phyloP scores from a whole-genome alignment of 2,888 invertebrate species.

The Copidosoma aretas region DNA sequence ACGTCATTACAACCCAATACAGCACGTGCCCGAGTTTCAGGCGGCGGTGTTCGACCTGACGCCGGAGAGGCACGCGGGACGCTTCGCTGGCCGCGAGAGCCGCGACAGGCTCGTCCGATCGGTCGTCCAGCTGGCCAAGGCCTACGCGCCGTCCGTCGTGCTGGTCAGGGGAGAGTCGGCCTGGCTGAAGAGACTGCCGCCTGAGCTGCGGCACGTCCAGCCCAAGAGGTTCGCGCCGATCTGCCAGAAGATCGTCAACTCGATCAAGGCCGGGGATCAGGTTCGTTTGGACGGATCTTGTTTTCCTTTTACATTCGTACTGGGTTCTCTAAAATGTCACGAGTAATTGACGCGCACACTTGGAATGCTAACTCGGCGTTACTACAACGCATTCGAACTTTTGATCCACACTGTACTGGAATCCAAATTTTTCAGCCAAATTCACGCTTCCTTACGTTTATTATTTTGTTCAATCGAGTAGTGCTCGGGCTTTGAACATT shows the following conservation, averaged over 20 bases:
- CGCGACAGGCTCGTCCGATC: slow-evolving; percentile 72
- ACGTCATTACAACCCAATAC: background rate
- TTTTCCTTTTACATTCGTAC: background rate
- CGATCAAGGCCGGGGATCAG: slow-evolving; percentile 69
- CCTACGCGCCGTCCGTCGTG: slow-evolving; percentile 78
- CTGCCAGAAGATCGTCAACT: slow-evolving; percentile 75
- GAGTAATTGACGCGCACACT: no score
- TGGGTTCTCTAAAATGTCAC: no score
- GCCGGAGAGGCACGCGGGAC: slow-evolving; percentile 71
- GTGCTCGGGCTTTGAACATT: no score
- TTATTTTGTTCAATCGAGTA: no score
- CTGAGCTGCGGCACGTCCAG: slow-evolving; percentile 69
- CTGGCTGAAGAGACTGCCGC: slow-evolving; percentile 73
- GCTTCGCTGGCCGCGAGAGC: slow-evolving; percentile 74
- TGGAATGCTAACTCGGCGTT: no score
- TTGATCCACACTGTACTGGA: no score
- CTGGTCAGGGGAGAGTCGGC: slow-evolving; percentile 73
- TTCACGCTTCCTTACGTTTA: no score
- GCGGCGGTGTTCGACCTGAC: slow-evolving; percentile 80
- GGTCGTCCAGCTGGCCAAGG: slow-evolving; percentile 71
- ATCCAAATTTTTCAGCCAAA: no score
- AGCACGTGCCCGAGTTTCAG: background rate
- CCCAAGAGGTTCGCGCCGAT: slow-evolving; percentile 75
- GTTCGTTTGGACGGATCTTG: no score
- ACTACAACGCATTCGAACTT: no score